Percentiles rank a stretch among this genome's conserved stretches.
Evolutionary conservation across 2,797 vertebrate species (phyloP).

Genomic region (Xenopus petersii): DNA sequence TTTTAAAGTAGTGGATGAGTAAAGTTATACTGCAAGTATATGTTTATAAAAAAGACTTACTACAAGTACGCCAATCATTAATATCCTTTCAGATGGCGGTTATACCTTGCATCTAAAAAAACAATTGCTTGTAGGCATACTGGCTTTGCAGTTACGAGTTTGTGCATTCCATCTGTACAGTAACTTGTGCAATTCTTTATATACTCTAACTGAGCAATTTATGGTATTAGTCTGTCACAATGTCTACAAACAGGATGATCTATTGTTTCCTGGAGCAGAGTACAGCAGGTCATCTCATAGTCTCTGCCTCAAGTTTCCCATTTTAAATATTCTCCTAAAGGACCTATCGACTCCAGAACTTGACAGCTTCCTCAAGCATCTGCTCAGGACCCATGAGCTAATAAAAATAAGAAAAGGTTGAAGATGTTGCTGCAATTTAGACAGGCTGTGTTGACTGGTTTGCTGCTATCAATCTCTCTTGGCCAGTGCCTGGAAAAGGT

Average conservation of each 20-base stretch:
- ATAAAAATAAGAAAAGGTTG: constrained; percentile 4
- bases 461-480: constrained; percentile 37
- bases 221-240: neutral
- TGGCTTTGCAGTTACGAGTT: too few relatives aligned
- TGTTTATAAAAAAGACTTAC: too few relatives aligned
- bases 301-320: neutral
- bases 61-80: too few relatives aligned
- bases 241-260: neutral
- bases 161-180: too few relatives aligned
- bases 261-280: neutral
- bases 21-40: too few relatives aligned
- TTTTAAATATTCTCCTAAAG: constrained; percentile 5
- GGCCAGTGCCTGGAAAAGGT: constrained; percentile 34
- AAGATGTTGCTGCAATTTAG: constrained; percentile 19
- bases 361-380: constrained; percentile 30
- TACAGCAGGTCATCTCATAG: neutral
- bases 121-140: too few relatives aligned
- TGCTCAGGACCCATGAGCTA: constrained; percentile 16
- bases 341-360: constrained; percentile 12
- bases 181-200: neutral
- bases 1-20: too few relatives aligned
- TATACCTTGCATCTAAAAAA: too few relatives aligned
- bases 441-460: constrained; percentile 19
- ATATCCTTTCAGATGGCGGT: too few relatives aligned
- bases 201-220: neutral